Conservation (phyloP, 2,113 vertebrate genomes). For the Cyphomyrus discorhynchus region DNA sequence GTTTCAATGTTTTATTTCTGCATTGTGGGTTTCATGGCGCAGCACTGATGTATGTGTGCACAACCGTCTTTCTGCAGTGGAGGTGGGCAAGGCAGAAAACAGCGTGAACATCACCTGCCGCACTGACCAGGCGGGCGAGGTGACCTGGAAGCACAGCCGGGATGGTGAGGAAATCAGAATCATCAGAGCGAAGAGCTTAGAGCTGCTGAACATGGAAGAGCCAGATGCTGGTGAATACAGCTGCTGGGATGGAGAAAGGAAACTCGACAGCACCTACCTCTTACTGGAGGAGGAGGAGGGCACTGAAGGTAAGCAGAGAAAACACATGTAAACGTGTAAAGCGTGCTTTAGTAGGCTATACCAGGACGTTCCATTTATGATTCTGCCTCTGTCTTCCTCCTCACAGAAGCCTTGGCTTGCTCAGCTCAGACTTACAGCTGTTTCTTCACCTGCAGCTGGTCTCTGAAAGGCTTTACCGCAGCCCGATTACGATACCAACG, state of each 20-base stretch:
- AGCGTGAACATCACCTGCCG: slow-evolving; percentile 40
- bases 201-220: background rate
- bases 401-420: slow-evolving; percentile 43
- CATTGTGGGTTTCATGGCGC: background rate
- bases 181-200: slow-evolving; percentile 19
- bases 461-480: background rate
- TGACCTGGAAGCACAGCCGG: slow-evolving; percentile 42
- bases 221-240: slow-evolving; percentile 51
- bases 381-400: background rate
- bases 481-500: slow-evolving; percentile 50
- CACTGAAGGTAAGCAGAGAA: background rate
- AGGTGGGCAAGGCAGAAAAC: background rate
- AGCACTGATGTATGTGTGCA: background rate
- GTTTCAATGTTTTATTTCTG: background rate
- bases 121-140: rapidly evolving
- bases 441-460: slow-evolving; percentile 50
- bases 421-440: slow-evolving; percentile 57
- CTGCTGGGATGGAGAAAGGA: slow-evolving; percentile 44
- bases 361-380: background rate
- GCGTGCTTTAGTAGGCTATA: background rate
- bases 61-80: background rate
- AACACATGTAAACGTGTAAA: background rate
- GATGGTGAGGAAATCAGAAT: rapidly evolving
- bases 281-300: slow-evolving; percentile 27
- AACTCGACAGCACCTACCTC: slow-evolving; percentile 46